These are phyloP conservation scores for Aphidius ervi DNA, from an alignment of 1,140 invertebrate species.

Conservation along the genomic window DNA sequence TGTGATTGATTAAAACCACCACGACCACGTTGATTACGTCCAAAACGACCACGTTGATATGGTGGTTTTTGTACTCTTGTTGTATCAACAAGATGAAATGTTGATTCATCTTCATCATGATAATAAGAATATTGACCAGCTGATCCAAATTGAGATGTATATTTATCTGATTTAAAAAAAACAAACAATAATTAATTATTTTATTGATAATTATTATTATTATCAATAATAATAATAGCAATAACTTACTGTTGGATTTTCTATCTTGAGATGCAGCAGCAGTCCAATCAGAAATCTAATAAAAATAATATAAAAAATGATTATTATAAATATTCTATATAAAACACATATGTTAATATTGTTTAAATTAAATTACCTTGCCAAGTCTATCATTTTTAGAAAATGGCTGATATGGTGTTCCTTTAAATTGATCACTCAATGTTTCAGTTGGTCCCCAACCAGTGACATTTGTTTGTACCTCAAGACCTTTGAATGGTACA, in stretches of 20 bases:
- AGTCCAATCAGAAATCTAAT: too few relatives aligned
- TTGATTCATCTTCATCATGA: conserved; percentile 97
- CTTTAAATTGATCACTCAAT: too few relatives aligned
- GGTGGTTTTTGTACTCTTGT: conserved; percentile 85
- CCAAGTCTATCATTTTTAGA: too few relatives aligned
- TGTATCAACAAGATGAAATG: conserved; percentile 97
- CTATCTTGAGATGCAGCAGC: too few relatives aligned
- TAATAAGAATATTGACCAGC: conserved; percentile 95
- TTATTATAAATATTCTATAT: too few relatives aligned
- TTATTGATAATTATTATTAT: not conserved
- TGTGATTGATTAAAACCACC: conserved; percentile 69
- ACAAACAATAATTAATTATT: not conserved
- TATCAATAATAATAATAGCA: not conserved
- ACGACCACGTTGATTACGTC: conserved; percentile 71
- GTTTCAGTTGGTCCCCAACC: too few relatives aligned
- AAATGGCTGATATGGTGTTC: too few relatives aligned
- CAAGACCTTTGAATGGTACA: too few relatives aligned
- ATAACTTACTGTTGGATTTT: too few relatives aligned
- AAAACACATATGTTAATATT: too few relatives aligned
- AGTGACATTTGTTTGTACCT: too few relatives aligned
- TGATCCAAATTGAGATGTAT: conserved; percentile 91
- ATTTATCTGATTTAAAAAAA: conserved; percentile 72
- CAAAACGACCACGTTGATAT: conserved; percentile 82
- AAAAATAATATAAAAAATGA: too few relatives aligned
- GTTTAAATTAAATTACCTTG: not conserved